Evolutionary conservation across 2,888 invertebrate genomes (phyloP), one percentile per base, ranked within the genome.

Genomic region (Minunthozetes semirufus): DNA sequence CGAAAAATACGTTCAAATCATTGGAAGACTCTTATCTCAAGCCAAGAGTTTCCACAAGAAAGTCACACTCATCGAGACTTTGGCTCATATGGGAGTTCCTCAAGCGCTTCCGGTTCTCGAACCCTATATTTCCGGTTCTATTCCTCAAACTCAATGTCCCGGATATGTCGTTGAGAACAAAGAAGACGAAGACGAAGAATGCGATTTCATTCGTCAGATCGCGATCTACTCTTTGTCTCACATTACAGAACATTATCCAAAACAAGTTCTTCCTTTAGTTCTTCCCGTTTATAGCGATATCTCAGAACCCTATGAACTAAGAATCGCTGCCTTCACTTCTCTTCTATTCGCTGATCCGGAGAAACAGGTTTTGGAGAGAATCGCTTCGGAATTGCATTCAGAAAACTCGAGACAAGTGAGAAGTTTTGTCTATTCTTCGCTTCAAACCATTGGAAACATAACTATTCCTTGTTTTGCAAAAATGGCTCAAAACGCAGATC

Each of bases 321-420:
- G 84, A 33, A 80, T 83, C 72, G 81, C 82, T 13, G 82, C 84
- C 22, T 80, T 82, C 76, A 77, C 80, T 42, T 79, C 81, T 72
- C 75, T 82, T 15, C 72, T 82, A 72, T 76, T 77, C 59, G 76
- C 80, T 42, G 76, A 78, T 17, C 82, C 83, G 5, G 77, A 80
- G 38, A 76, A 80, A 11, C 79, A 81, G 42, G 77, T 82, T 33
- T 79, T 83, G 73, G 81, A 83, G 77, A 80, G 82, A 75, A 75
- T 85, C 17, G 84, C 84, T 19, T 76, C 80, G 50, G 77, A 79
- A 63, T 80, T 82, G n/a, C 82, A 81, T 80, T 78, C 78, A 68
- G 81, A 82, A 71, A 77, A 77, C 27, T 80, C 80, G 77, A 78
- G 79, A 15, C 80, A 82, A 68, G 80, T 83, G 17, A 79, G 79